phyloP scores from a whole-genome alignment of 2,888 invertebrate genomes.

The Automeris io region DNA sequence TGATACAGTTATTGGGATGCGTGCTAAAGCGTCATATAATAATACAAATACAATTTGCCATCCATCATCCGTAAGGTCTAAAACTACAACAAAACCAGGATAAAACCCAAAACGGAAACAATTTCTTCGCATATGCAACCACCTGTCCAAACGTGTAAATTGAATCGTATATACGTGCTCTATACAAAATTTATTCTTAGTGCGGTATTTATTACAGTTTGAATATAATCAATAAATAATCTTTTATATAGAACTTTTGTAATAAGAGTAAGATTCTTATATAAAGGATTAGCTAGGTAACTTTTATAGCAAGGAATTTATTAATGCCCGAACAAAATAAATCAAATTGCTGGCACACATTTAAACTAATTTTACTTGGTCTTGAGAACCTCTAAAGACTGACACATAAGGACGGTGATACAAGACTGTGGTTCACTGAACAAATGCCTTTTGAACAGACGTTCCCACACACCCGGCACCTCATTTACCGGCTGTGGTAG shows the following conservation, averaged over 20 bases:
- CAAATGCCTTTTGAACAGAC: slow-evolving; percentile 16
- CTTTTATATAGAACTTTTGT: too few relatives aligned
- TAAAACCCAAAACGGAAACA: slow-evolving; percentile 14
- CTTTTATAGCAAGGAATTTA: too few relatives aligned
- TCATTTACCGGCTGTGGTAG: slow-evolving; percentile 34
- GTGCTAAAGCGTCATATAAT: background rate
- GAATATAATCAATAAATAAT: too few relatives aligned
- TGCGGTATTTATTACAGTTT: too few relatives aligned
- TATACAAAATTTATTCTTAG: too few relatives aligned
- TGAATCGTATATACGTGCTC: background rate
- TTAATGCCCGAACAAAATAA: too few relatives aligned
- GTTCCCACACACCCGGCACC: slow-evolving; percentile 48
- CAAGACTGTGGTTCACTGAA: background rate
- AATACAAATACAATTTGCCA: background rate
- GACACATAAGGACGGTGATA: slow-evolving; percentile 3
- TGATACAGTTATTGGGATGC: background rate
- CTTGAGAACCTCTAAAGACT: too few relatives aligned
- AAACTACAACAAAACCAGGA: slow-evolving; percentile 9
- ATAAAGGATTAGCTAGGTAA: too few relatives aligned
- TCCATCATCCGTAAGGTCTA: slow-evolving; percentile 3
- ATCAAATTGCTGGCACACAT: too few relatives aligned
- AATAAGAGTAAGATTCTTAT: too few relatives aligned
- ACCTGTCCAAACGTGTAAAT: slow-evolving; percentile 6
- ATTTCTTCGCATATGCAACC: slow-evolving; percentile 13
- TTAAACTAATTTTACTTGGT: too few relatives aligned